Percentiles rank a stretch among this genome's conserved stretches.
phyloP scores from a whole-genome alignment of 1,140 invertebrate genomes.

The Drosophila auraria region DNA sequence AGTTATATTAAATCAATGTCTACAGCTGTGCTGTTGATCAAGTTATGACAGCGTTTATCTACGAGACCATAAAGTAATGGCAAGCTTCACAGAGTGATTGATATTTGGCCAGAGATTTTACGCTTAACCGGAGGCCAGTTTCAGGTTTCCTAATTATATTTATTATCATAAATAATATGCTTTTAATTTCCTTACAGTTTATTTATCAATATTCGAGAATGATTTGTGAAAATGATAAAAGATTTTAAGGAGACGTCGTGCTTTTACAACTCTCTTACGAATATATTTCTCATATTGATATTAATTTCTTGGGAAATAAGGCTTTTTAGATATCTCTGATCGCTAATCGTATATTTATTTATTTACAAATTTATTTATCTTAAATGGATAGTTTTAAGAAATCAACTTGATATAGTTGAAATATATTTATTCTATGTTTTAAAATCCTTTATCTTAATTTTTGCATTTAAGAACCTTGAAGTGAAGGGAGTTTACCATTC shows the following conservation, averaged over 20 bases:
- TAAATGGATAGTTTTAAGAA: too few relatives aligned
- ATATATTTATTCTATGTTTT: background rate
- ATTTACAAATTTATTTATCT: too few relatives aligned
- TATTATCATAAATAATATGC: conserved; percentile 5
- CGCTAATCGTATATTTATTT: too few relatives aligned
- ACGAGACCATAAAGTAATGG: conserved; percentile 1
- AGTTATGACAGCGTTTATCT: conserved; percentile 36
- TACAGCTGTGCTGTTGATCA: conserved; percentile 21
- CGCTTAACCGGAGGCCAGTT: conserved; percentile 4
- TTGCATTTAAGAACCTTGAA: background rate
- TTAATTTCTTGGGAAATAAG: too few relatives aligned
- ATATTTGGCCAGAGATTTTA: conserved; percentile 11
- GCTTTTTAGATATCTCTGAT: too few relatives aligned
- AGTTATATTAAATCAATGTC: conserved; percentile 38
- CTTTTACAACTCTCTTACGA: too few relatives aligned
- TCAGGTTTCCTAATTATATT: conserved; percentile 13
- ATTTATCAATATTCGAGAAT: too few relatives aligned
- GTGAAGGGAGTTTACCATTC: background rate
- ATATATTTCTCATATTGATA: too few relatives aligned
- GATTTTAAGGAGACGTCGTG: too few relatives aligned
- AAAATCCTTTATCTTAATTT: background rate
- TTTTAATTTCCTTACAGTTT: background rate
- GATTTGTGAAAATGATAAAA: too few relatives aligned
- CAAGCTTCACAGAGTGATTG: conserved; percentile 9
- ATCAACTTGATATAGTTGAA: too few relatives aligned